Percentiles rank a stretch among this genome's conserved stretches.
These are phyloP conservation scores for Kryphioiulus occultus DNA, from an alignment of 2,888 invertebrate genomes.

Conservation along the genomic window DNA sequence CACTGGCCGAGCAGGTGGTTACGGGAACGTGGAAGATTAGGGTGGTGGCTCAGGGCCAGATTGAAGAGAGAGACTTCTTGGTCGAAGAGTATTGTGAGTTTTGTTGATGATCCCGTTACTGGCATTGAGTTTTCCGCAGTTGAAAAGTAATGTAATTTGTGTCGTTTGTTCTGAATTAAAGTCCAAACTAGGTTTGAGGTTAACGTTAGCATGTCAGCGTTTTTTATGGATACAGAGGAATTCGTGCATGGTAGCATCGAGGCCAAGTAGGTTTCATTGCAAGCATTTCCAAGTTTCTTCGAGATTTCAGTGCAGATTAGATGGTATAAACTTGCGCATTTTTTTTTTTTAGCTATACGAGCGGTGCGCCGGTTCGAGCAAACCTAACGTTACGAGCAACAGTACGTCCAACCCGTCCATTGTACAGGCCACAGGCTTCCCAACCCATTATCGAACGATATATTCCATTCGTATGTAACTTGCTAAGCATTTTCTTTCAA, in stretches of 20 bases:
- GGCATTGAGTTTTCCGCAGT: not conserved
- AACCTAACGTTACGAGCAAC: conserved; percentile 86
- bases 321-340: not conserved
- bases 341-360: conserved; percentile 73
- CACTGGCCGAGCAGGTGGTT: conserved; percentile 87
- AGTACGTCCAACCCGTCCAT: conserved; percentile 70
- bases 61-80: conserved; percentile 82
- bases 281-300: not conserved
- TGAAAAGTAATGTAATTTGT: not conserved
- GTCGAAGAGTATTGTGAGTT: conserved; percentile 86
- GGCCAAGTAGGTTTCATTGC: conserved; percentile 73
- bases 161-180: conserved; percentile 56
- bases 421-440: conserved; percentile 47
- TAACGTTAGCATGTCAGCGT: conserved; percentile 94
- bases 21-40: conserved; percentile 92
- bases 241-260: conserved; percentile 85
- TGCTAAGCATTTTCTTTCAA: not conserved
- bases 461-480: conserved; percentile 51
- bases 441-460: conserved; percentile 51
- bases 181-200: conserved; percentile 92
- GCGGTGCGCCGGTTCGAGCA: conserved; percentile 87
- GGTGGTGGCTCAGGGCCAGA: conserved; percentile 86
- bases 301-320: not conserved
- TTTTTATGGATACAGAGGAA: conserved; percentile 86
- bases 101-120: not conserved